These are phyloP conservation scores for Saguinus imperator DNA, from an alignment of 2,113 vertebrate genomes.

Conservation along the genomic window DNA sequence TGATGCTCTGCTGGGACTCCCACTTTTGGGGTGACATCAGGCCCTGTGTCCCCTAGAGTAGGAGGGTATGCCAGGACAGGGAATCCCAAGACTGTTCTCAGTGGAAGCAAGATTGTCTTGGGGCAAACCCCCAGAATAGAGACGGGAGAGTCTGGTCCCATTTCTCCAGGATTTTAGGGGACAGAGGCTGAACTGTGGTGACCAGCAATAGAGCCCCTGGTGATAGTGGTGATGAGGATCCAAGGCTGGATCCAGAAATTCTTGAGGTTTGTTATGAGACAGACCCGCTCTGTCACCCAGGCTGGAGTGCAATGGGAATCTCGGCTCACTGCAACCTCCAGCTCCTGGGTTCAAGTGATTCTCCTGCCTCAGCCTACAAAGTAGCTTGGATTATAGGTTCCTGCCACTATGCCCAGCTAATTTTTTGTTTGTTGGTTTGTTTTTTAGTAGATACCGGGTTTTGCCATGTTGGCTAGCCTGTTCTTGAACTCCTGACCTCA, in stretches of 20 bases:
- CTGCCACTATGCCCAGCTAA: too few relatives aligned
- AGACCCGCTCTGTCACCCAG: too few relatives aligned
- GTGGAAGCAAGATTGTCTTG: neutral
- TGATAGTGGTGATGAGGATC: neutral
- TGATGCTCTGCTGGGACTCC: neutral
- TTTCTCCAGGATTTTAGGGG: neutral
- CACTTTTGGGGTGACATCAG: rapidly evolving
- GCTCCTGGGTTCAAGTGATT: too few relatives aligned
- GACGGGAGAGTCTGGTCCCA: neutral
- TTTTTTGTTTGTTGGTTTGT: too few relatives aligned
- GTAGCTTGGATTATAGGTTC: rapidly evolving
- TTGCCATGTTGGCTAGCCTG: too few relatives aligned
- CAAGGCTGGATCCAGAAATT: neutral
- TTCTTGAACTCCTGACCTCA: too few relatives aligned
- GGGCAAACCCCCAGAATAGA: neutral
- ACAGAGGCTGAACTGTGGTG: neutral
- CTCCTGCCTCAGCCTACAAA: too few relatives aligned
- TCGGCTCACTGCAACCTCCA: rapidly evolving
- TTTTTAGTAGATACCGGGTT: too few relatives aligned
- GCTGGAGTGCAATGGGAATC: rapidly evolving
- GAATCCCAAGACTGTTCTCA: neutral
- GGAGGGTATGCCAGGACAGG: too few relatives aligned
- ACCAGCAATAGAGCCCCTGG: neutral
- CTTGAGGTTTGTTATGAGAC: neutral
- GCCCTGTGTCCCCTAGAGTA: too few relatives aligned